These are phyloP conservation scores for Dryobota labecula DNA, from an alignment of 2,888 invertebrate species.

Conservation along the genomic window DNA sequence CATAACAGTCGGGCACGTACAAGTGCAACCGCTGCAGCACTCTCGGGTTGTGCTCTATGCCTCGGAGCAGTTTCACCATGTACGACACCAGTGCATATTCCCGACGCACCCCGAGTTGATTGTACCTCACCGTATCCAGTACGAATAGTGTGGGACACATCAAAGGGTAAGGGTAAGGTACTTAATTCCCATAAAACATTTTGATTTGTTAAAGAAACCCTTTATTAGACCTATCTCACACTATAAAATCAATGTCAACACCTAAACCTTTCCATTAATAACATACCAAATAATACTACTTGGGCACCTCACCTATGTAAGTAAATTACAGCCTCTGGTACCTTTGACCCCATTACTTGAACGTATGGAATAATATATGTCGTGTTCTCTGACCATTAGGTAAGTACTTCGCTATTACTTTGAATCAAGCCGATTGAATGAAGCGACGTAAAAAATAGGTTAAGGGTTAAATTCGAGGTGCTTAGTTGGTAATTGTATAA, in stretches of 20 bases:
- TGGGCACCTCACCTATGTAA: conserved; percentile 41
- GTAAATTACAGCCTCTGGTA: conserved; percentile 56
- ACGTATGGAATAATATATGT: conserved; percentile 56
- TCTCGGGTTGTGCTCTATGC: too few species aligned
- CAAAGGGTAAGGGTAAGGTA: too few species aligned
- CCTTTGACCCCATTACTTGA: conserved; percentile 53
- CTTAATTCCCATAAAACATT: background rate
- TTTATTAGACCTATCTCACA: background rate
- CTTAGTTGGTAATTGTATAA: conserved; percentile 11
- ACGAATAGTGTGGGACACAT: too few species aligned
- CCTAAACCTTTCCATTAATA: conserved; percentile 51
- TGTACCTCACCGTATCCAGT: too few species aligned
- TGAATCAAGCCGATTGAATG: conserved; percentile 55
- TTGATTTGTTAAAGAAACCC: background rate
- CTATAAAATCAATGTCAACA: conserved; percentile 40
- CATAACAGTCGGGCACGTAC: too few species aligned
- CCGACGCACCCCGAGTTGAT: too few species aligned
- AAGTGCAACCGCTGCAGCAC: too few species aligned
- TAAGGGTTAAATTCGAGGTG: conserved; percentile 20
- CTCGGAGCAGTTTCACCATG: too few species aligned
- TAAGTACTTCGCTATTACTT: conserved; percentile 46
- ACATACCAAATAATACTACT: conserved; percentile 55
- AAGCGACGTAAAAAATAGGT: conserved; percentile 40
- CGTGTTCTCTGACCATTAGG: conserved; percentile 60
- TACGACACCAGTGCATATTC: too few species aligned